phyloP scores from a whole-genome alignment of 64 coral and sea anemone species.

The Montipora cactus region DNA sequence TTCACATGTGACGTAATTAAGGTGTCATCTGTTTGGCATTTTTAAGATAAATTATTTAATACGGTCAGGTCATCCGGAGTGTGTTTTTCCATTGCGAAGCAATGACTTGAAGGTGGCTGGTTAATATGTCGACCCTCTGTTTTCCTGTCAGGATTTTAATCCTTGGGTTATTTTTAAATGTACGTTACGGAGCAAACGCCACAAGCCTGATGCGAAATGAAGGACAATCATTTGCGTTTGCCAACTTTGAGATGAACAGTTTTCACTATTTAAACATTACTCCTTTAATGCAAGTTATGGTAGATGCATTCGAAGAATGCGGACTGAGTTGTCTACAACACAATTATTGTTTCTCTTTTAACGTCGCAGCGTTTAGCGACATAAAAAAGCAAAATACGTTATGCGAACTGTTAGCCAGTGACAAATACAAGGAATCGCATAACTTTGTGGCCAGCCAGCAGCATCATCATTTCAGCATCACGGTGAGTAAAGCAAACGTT shows the following conservation, averaged over 20 bases:
- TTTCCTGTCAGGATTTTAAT: neutral
- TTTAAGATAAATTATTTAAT: too few species aligned
- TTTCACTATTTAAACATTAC: neutral
- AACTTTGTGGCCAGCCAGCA: neutral
- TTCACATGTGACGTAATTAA: too few species aligned
- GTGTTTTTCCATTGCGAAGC: too few species aligned
- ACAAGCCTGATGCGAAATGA: neutral
- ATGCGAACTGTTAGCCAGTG: constrained; percentile 5
- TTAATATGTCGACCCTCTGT: too few species aligned
- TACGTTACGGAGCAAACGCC: neutral
- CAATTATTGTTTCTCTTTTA: neutral
- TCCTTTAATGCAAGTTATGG: neutral
- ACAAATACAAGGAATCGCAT: neutral
- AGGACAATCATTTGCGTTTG: neutral
- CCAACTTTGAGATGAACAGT: neutral
- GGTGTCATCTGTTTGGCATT: too few species aligned
- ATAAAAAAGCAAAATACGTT: neutral
- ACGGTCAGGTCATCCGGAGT: too few species aligned
- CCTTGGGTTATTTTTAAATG: neutral
- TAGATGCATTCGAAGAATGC: neutral
- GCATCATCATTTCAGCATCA: constrained; percentile 9
- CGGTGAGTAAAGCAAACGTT: neutral
- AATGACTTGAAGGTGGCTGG: too few species aligned
- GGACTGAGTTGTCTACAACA: neutral
- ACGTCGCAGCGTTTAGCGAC: neutral